A percentile compares a stretch with the other conserved stretches of the same genome.
These are phyloP conservation scores for Microvelia longipes DNA, from an alignment of 1,140 invertebrate genomes.

Conservation along the genomic window DNA sequence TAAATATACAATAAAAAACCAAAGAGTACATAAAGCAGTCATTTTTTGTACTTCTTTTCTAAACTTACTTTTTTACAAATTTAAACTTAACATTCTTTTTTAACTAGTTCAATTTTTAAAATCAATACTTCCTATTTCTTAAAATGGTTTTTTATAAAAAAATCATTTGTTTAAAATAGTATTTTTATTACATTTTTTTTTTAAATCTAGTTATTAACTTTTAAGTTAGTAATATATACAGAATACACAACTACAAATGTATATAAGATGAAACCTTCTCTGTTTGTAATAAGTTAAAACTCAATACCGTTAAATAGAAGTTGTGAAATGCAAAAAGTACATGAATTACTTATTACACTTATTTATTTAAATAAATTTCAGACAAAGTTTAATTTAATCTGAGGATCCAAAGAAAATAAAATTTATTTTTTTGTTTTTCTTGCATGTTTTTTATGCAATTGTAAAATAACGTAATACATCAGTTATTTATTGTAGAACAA, in stretches of 20 bases:
- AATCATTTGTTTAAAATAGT: not conserved
- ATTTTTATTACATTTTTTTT: not conserved
- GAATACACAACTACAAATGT: not conserved
- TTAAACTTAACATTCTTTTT: not conserved
- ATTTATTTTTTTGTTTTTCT: too few species aligned
- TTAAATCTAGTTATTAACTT: not conserved
- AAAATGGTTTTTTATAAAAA: not conserved
- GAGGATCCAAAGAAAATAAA: too few species aligned
- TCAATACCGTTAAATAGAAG: too few species aligned
- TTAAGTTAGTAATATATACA: not conserved
- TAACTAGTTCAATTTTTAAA: not conserved
- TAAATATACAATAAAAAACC: conserved; percentile 11
- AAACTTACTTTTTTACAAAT: not conserved
- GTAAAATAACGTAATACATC: too few species aligned
- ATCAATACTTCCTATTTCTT: not conserved
- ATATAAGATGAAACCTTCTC: not conserved
- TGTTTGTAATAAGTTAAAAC: too few species aligned
- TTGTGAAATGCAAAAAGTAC: too few species aligned
- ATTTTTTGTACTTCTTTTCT: conserved; percentile 17
- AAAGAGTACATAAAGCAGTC: conserved; percentile 15
- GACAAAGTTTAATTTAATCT: too few species aligned
- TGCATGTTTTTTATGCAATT: too few species aligned
- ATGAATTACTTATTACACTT: too few species aligned
- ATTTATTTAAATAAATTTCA: too few species aligned
- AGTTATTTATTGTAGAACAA: too few species aligned